Conservation (phyloP, 2,797 vertebrate species). For the Ctenopoma kingsleyae region DNA sequence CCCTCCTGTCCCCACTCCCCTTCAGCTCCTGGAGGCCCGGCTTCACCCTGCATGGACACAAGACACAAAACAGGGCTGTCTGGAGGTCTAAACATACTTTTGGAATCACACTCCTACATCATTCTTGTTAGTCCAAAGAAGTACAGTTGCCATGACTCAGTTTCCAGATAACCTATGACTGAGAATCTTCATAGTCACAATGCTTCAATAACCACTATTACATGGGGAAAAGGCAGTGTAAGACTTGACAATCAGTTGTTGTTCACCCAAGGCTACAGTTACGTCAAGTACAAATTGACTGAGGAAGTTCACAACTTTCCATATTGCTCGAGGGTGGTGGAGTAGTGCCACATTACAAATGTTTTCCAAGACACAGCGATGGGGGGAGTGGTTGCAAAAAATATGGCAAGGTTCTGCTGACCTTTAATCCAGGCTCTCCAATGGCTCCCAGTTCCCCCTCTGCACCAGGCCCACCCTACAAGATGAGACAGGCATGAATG, state of each 20-base stretch:
- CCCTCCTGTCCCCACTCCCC: slow-evolving; percentile 92
- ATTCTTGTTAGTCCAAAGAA: too few species aligned
- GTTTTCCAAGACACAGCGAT: neutral
- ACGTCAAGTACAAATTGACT: slow-evolving; percentile 10
- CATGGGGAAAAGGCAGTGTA: neutral
- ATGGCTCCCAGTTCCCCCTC: slow-evolving; percentile 91
- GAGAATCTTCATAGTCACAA: too few species aligned
- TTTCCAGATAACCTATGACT: too few species aligned
- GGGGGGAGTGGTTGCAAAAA: neutral
- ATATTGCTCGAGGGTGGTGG: neutral
- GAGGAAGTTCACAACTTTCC: slow-evolving; percentile 26
- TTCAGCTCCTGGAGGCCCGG: slow-evolving; percentile 86
- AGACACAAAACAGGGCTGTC: slow-evolving; percentile 52
- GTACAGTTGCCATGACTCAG: too few species aligned
- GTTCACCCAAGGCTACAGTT: slow-evolving; percentile 2
- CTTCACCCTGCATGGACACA: slow-evolving; percentile 87
- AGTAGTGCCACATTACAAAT: slow-evolving; percentile 19
- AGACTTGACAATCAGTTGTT: slow-evolving; percentile 17
- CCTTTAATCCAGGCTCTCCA: slow-evolving; percentile 92
- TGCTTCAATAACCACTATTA: neutral
- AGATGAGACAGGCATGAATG: neutral
- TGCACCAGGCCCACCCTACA: slow-evolving; percentile 89
- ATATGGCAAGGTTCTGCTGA: slow-evolving; percentile 58
- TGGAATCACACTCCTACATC: neutral
- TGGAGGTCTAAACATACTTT: slow-evolving; percentile 33